These are phyloP conservation scores for Andrena fulva DNA, from an alignment of 2,888 invertebrate species.

Conservation along the genomic window DNA sequence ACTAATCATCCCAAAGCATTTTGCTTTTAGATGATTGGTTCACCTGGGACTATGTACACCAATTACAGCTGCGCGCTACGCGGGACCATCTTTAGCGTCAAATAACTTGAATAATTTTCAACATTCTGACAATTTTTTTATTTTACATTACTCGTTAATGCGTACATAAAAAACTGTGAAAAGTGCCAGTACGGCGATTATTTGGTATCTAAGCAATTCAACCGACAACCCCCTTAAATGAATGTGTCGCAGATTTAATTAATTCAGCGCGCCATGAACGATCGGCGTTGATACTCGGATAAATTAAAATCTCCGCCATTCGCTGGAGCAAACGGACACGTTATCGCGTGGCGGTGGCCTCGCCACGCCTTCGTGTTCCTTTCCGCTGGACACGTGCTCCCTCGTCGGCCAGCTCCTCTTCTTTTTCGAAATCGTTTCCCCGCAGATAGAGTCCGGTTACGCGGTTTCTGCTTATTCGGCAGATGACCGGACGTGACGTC, in stretches of 20 bases:
- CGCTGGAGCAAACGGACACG: neutral
- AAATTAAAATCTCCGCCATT: neutral
- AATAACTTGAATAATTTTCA: too few species aligned
- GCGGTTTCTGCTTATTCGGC: constrained; percentile 78
- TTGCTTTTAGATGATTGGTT: too few species aligned
- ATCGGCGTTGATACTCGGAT: too few species aligned
- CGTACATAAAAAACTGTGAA: too few species aligned
- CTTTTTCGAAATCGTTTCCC: constrained; percentile 67
- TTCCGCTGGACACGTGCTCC: constrained; percentile 62
- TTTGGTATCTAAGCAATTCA: too few species aligned
- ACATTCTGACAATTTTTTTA: too few species aligned
- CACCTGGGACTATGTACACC: too few species aligned
- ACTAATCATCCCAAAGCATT: too few species aligned
- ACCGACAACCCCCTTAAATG: neutral
- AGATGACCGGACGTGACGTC: constrained; percentile 79
- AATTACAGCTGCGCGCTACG: too few species aligned
- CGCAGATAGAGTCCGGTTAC: constrained; percentile 71
- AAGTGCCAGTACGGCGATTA: too few species aligned
- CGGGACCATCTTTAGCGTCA: too few species aligned
- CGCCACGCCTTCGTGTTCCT: constrained; percentile 30
- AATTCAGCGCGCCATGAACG: neutral
- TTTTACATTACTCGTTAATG: too few species aligned
- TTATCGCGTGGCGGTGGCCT: neutral
- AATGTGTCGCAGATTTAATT: neutral
- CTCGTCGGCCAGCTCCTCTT: constrained; percentile 43